Evolutionary conservation across 2,888 invertebrate genomes (phyloP).

Genomic region (Adineta ricciae): DNA sequence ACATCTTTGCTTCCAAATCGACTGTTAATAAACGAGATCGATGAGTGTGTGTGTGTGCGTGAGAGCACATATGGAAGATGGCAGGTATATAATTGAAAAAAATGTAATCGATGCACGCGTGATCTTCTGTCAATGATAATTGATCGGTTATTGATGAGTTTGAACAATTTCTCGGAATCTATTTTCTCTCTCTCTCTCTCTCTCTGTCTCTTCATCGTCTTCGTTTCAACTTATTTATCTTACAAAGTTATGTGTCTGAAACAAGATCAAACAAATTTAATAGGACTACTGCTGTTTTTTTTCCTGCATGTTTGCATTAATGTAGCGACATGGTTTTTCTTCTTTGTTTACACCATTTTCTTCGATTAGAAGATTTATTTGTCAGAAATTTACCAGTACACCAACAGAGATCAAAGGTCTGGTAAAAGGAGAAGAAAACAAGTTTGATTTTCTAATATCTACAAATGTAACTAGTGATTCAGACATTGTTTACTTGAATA

Average conservation of each 20-base stretch:
- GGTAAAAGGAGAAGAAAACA: not conserved
- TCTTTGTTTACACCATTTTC: not conserved
- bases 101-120: conserved; percentile 13
- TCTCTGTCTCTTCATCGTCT: too few relatives aligned
- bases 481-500: not conserved
- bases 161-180: not conserved
- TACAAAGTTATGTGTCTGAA: not conserved
- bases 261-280: not conserved
- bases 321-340: not conserved
- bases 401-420: not conserved
- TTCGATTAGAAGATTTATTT: not conserved
- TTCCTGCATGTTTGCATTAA: not conserved
- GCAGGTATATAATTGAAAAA: conserved; percentile 15
- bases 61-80: conserved; percentile 7
- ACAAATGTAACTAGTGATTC: not conserved
- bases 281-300: conserved; percentile 4
- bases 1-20: not conserved
- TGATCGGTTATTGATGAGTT: conserved; percentile 13
- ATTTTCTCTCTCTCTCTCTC: not conserved
- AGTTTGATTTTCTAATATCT: not conserved
- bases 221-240: not conserved
- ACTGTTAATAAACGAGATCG: conserved; percentile 15
- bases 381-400: not conserved
- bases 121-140: conserved; percentile 13
- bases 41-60: not conserved